These are phyloP conservation scores for Smittia sp. DNA, from an alignment of 2,888 invertebrate genomes.

Conservation along the genomic window DNA sequence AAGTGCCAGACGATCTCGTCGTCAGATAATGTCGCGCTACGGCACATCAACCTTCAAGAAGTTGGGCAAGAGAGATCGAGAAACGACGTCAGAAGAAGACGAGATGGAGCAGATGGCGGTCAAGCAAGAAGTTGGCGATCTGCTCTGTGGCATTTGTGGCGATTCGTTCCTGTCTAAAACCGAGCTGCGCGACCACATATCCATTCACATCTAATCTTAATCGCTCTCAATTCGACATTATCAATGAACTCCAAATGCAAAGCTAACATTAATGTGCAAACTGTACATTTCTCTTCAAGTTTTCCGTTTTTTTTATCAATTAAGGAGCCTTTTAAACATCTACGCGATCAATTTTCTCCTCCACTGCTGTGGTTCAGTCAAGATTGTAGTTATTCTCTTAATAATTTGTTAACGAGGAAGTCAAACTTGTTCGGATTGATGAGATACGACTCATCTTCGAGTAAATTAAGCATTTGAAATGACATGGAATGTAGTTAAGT, in stretches of 20 bases:
- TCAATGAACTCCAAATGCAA: neutral
- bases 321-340: neutral
- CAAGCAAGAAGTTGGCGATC: slow-evolving; percentile 20
- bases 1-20: neutral
- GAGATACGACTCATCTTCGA: neutral
- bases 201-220: slow-evolving; percentile 70
- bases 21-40: neutral
- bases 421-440: neutral
- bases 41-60: neutral
- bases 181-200: slow-evolving; percentile 73
- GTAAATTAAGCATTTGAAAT: neutral
- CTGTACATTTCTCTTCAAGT: neutral
- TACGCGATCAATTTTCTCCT: neutral
- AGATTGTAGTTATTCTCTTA: neutral
- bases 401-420: slow-evolving; percentile 2
- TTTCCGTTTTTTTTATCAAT: neutral
- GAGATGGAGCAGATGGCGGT: neutral
- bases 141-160: slow-evolving; percentile 78
- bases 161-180: slow-evolving; percentile 71
- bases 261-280: too few relatives aligned
- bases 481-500: slow-evolving; percentile 8
- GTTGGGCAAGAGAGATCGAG: neutral
- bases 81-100: neutral
- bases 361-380: neutral
- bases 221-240: neutral